Percentiles rank a stretch among this genome's conserved stretches.
These are phyloP conservation scores for Ctenomys sociabilis DNA, from an alignment of 2,113 vertebrate species.

Conservation along the genomic window DNA sequence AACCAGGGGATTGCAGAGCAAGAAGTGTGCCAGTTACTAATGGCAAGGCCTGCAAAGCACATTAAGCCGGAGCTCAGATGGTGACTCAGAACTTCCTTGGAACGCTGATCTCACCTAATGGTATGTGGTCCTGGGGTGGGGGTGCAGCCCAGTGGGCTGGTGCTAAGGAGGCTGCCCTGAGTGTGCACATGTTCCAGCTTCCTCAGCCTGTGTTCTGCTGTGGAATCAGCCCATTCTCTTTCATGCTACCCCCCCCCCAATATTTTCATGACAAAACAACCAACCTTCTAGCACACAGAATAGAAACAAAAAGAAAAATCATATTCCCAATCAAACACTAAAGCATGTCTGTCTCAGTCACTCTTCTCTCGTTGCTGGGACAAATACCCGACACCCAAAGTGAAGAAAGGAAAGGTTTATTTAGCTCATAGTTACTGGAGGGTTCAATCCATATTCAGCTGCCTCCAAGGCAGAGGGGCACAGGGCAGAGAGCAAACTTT, in stretches of 20 bases:
- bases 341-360: background rate
- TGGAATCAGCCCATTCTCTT: background rate
- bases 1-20: background rate
- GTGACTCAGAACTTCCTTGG: conserved; percentile 61
- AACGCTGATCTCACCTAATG: background rate
- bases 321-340: background rate
- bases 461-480: too few species aligned
- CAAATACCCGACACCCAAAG: too few species aligned
- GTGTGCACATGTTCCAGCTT: background rate
- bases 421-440: too few species aligned
- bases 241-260: background rate
- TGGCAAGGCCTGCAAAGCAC: conserved; percentile 39
- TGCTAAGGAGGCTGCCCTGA: background rate
- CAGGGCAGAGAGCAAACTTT: too few species aligned
- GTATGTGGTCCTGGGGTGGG: background rate
- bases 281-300: background rate
- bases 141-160: background rate
- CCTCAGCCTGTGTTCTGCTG: background rate
- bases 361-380: too few species aligned
- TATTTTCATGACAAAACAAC: background rate
- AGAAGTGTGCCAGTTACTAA: background rate
- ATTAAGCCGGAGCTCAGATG: background rate
- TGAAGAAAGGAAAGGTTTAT: too few species aligned
- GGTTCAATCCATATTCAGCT: too few species aligned
- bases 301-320: background rate